Evolutionary conservation across 2,888 invertebrate species (phyloP).

Genomic region (Allophyes oxyacanthae): DNA sequence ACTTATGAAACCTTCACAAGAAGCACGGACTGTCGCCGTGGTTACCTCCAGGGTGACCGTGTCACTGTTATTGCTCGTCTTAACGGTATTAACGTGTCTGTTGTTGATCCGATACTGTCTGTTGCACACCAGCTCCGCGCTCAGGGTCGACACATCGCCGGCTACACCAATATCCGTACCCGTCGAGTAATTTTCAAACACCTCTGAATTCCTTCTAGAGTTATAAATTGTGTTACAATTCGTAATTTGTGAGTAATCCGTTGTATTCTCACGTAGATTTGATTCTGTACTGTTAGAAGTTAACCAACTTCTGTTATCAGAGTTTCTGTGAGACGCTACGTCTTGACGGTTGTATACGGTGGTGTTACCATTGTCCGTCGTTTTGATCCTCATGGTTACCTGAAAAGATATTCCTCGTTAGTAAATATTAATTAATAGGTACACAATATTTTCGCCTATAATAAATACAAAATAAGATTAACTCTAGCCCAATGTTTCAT

Average conservation of each 20-base stretch:
- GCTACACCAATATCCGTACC: conserved; percentile 45
- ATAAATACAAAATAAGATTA: conserved; percentile 4
- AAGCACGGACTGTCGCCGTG: conserved; percentile 54
- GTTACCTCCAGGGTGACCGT: conserved; percentile 68
- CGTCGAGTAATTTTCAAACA: conserved; percentile 61
- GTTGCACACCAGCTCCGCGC: conserved; percentile 75
- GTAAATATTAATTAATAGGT: neutral
- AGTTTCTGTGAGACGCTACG: conserved; percentile 61
- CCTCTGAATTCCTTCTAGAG: conserved; percentile 60
- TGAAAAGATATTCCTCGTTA: conserved; percentile 61
- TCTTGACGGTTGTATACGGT: conserved; percentile 63
- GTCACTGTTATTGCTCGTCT: conserved; percentile 57
- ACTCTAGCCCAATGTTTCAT: conserved; percentile 12
- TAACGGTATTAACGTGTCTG: conserved; percentile 63
- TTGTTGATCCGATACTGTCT: conserved; percentile 77
- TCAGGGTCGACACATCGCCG: conserved; percentile 56
- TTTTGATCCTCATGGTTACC: conserved; percentile 82
- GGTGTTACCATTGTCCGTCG: conserved; percentile 79
- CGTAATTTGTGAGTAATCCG: conserved; percentile 62
- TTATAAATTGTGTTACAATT: conserved; percentile 66
- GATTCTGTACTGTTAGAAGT: conserved; percentile 59
- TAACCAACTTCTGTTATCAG: conserved; percentile 65
- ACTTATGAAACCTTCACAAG: conserved; percentile 66
- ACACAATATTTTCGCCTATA: neutral
- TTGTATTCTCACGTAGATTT: conserved; percentile 60